These are phyloP conservation scores for Listronotus bonariensis DNA, from an alignment of 1,140 invertebrate species.

Conservation along the genomic window DNA sequence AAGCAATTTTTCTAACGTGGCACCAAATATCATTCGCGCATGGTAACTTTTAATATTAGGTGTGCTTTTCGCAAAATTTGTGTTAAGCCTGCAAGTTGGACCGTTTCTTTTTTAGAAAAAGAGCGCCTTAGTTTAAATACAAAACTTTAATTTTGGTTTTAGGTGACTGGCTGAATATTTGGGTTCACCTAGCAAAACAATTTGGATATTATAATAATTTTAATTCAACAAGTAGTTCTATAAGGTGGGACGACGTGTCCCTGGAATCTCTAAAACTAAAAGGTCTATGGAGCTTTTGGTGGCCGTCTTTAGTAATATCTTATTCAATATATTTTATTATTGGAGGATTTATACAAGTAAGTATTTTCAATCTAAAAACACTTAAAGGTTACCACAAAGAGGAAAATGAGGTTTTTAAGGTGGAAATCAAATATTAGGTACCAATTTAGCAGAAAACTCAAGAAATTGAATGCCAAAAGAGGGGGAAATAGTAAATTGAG, in stretches of 20 bases:
- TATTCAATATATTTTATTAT: constrained; percentile 64
- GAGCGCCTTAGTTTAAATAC: not conserved
- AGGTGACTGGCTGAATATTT: constrained; percentile 69
- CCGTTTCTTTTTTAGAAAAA: no score
- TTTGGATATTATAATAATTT: constrained; percentile 55
- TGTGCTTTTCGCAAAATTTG: no score
- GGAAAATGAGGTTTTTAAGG: no score
- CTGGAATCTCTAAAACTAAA: constrained; percentile 60
- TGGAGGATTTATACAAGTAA: constrained; percentile 70
- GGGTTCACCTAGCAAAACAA: constrained; percentile 64
- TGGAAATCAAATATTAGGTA: no score
- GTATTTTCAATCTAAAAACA: constrained; percentile 40
- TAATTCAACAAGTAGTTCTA: constrained; percentile 12
- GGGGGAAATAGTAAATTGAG: no score
- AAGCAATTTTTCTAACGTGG: no score
- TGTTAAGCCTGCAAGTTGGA: no score
- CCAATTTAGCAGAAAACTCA: no score
- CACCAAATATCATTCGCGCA: no score
- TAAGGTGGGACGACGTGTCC: constrained; percentile 43
- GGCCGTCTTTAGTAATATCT: constrained; percentile 59
- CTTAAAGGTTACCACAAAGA: no score
- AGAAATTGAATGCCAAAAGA: no score
- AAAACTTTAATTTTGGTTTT: constrained; percentile 34
- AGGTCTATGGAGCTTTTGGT: constrained; percentile 58
- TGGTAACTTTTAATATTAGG: no score